Evolutionary conservation across 2,888 invertebrate genomes (phyloP).

Genomic region (Caenorhabditis plicata): DNA sequence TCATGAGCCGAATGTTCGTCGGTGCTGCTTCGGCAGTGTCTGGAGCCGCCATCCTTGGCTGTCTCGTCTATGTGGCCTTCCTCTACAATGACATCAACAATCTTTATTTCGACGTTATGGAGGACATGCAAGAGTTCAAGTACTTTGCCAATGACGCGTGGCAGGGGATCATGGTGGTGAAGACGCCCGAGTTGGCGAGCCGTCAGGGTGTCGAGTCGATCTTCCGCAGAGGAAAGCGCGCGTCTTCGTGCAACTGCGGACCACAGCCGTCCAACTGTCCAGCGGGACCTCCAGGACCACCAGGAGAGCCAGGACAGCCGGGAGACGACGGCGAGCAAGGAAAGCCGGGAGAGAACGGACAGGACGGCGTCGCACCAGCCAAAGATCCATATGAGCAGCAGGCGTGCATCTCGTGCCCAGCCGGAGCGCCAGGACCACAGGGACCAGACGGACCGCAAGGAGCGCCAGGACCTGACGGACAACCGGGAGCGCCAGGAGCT

Average conservation of each 20-base stretch:
- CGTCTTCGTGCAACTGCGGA: conserved; percentile 20
- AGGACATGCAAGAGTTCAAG: too few relatives aligned
- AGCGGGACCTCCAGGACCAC: conserved; percentile 29
- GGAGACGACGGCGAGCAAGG: conserved; percentile 21
- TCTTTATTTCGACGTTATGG: too few relatives aligned
- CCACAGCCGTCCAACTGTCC: conserved; percentile 25
- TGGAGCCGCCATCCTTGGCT: too few relatives aligned
- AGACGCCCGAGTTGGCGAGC: too few relatives aligned
- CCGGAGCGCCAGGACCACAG: conserved; percentile 30
- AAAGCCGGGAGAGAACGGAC: conserved; percentile 18
- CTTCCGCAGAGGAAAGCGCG: conserved; percentile 10
- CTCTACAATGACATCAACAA: too few relatives aligned
- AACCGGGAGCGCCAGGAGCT: conserved; percentile 16
- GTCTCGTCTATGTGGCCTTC: too few relatives aligned
- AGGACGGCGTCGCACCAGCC: conserved; percentile 5
- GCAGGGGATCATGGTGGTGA: too few relatives aligned
- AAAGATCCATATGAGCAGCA: background rate
- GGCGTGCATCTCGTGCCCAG: conserved; percentile 22
- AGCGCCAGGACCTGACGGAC: conserved; percentile 21
- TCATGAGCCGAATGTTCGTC: too few relatives aligned
- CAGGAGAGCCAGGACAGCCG: conserved; percentile 22
- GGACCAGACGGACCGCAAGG: conserved; percentile 24
- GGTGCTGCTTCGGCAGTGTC: too few relatives aligned
- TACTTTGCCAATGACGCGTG: conserved; percentile 28
- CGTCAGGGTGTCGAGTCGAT: too few relatives aligned